Base-by-base conservation (phyloP, 2,888 invertebrate genomes). In the Drosophila affinis region DNA sequence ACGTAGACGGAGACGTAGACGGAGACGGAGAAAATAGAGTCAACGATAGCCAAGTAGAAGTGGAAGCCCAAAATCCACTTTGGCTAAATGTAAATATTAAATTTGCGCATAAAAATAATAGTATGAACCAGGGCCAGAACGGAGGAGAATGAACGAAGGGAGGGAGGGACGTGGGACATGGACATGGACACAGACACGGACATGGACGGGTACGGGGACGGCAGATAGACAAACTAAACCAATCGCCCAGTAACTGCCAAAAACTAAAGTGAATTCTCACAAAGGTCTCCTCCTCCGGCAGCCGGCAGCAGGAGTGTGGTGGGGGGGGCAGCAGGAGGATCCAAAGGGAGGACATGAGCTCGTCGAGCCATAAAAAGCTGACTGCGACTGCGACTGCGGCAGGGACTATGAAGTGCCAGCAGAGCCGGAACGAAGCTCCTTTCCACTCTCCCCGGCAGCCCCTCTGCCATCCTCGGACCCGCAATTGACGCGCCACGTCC, bases 41-140 rank as follows among this genome's bases (percentile, higher is more conserved):
- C 76, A 58, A 65, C 60, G 69, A 57, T 64, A 62, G 61, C 14
- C 39, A n/a, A 39, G 39, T 39, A n/a, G 39, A 39, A 39, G 39
- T 39, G 39, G 39, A 39, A 39, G 39, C 49, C 54, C 62, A 44
- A 78, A 81, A 82, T 82, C 86, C 86, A 85, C 79, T 82, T 75
- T 77, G 75, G 63, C 73, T 79, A 77, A 87, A 83, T 85, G 75
- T 87, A 85, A 83, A 83, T 83, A 83, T 82, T 87, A 82, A 82
- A 82, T 87, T 85, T 82, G 71, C 52, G 76, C 81, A 82, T 82
- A 81, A 82, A 87, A 82, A 86, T 81, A 81, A 80, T 81, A 70
- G 39, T 3, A n/a, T 56, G 69, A 24, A 60, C 27, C 48, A 34
- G 48, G 65, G 63, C 34, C 54, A 68, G 9, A 9, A 18, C 18